phyloP scores from a whole-genome alignment of 2,113 vertebrate species.

The Nyctibius bracteatus region DNA sequence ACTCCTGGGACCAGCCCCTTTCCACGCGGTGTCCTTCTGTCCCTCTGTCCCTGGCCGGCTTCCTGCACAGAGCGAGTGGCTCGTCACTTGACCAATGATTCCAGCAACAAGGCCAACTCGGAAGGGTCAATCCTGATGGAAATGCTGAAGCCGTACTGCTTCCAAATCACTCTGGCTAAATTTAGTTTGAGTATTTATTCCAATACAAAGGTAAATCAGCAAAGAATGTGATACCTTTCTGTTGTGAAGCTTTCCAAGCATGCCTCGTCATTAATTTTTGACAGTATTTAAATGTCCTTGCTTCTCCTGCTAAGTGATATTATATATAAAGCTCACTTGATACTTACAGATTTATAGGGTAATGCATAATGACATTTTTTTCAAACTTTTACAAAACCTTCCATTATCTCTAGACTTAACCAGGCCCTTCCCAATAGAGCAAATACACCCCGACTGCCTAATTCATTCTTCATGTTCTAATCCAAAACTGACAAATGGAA shows the following conservation, averaged over 20 bases:
- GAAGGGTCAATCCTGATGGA: not conserved
- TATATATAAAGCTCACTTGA: not conserved
- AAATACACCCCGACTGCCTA: not conserved
- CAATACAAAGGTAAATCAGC: not conserved
- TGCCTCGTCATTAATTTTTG: not conserved
- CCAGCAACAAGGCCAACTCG: not conserved
- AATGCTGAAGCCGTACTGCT: not conserved
- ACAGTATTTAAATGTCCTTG: slow-evolving; percentile 21
- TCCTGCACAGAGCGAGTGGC: not conserved
- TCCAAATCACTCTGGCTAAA: not conserved
- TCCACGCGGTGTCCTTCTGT: not conserved
- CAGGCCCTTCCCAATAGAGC: not conserved
- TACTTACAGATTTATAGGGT: slow-evolving; percentile 6
- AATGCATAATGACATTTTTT: not conserved
- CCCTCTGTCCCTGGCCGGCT: not conserved
- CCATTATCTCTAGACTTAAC: not conserved
- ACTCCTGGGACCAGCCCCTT: not conserved
- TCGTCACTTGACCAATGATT: not conserved
- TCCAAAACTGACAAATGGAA: not conserved
- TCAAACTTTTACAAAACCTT: not conserved
- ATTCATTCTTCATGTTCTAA: not conserved
- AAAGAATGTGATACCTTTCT: not conserved
- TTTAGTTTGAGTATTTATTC: not conserved
- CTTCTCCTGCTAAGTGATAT: not conserved
- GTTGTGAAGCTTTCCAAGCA: not conserved